phyloP scores from a whole-genome alignment of 2,888 invertebrate genomes.

The Endomychus coccineus region DNA sequence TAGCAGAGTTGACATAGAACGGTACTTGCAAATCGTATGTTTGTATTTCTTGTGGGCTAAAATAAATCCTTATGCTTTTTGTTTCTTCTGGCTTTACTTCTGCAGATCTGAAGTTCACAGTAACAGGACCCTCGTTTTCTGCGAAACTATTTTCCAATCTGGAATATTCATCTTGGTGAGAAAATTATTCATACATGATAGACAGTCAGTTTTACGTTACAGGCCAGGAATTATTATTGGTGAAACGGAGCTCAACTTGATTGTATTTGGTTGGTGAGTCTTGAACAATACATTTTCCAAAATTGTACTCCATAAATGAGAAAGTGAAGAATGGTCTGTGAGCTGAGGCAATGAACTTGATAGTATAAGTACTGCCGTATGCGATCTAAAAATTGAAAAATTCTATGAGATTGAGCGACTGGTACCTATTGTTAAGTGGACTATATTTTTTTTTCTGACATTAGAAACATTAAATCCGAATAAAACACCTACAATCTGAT shows the following conservation, averaged over 20 bases:
- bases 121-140: too few species aligned
- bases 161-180: too few species aligned
- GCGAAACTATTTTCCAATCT: conserved; percentile 49
- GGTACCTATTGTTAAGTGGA: too few species aligned
- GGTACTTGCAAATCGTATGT: conserved; percentile 47
- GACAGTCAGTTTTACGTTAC: too few species aligned
- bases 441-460: too few species aligned
- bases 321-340: conserved; percentile 53
- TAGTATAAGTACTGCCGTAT: conserved; percentile 57
- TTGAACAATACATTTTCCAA: conserved; percentile 59
- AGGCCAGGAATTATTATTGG: conserved; percentile 36
- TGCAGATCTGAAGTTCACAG: conserved; percentile 43
- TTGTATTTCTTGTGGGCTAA: conserved; percentile 49
- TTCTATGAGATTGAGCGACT: too few species aligned
- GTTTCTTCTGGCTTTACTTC: conserved; percentile 43
- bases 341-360: conserved; percentile 53
- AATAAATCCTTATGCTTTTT: conserved; percentile 48
- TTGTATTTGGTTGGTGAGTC: conserved; percentile 46
- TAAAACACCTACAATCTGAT: too few species aligned
- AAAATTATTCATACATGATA: too few species aligned
- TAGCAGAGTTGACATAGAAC: conserved; percentile 50
- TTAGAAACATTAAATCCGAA: too few species aligned
- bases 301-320: conserved; percentile 56
- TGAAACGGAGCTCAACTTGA: conserved; percentile 37
- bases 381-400: conserved; percentile 58